These are phyloP conservation scores for Drosophila sucinea DNA, from an alignment of 1,140 invertebrate genomes.

Conservation along the genomic window DNA sequence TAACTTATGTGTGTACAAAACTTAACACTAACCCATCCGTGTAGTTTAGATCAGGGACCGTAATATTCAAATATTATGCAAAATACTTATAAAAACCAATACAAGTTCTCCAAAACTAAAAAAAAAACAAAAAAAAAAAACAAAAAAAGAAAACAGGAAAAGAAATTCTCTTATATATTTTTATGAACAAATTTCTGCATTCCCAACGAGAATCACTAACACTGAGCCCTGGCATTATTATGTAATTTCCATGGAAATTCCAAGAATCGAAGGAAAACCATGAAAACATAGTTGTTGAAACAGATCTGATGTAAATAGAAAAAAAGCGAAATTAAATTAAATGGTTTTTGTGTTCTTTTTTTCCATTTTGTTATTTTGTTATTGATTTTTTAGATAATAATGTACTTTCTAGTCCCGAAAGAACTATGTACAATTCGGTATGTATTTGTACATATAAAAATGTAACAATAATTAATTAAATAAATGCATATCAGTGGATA, in stretches of 20 bases:
- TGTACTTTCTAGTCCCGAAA: neutral
- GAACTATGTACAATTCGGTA: slow-evolving; percentile 5
- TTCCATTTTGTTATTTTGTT: neutral
- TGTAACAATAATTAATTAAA: slow-evolving; percentile 56
- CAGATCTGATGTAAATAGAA: slow-evolving; percentile 2
- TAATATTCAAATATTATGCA: slow-evolving; percentile 15
- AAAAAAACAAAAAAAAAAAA: neutral
- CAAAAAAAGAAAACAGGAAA: neutral
- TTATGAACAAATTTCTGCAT: slow-evolving; percentile 9
- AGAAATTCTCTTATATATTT: slow-evolving; percentile 4
- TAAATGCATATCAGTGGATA: slow-evolving; percentile 76
- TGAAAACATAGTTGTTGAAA: neutral
- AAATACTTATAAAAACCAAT: neutral
- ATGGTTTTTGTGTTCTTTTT: neutral
- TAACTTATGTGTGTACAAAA: slow-evolving; percentile 19
- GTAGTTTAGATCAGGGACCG: slow-evolving; percentile 21
- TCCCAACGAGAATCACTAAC: slow-evolving; percentile 7
- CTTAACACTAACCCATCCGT: slow-evolving; percentile 20
- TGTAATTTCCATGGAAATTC: slow-evolving; percentile 1
- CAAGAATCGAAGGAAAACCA: neutral
- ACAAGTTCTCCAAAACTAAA: slow-evolving; percentile 9
- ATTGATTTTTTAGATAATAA: neutral
- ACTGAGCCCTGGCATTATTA: slow-evolving; percentile 10
- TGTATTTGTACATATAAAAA: slow-evolving; percentile 19
- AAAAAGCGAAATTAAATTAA: neutral